Base-by-base conservation (phyloP, 2,113 vertebrate genomes). In the Lontra canadensis region DNA sequence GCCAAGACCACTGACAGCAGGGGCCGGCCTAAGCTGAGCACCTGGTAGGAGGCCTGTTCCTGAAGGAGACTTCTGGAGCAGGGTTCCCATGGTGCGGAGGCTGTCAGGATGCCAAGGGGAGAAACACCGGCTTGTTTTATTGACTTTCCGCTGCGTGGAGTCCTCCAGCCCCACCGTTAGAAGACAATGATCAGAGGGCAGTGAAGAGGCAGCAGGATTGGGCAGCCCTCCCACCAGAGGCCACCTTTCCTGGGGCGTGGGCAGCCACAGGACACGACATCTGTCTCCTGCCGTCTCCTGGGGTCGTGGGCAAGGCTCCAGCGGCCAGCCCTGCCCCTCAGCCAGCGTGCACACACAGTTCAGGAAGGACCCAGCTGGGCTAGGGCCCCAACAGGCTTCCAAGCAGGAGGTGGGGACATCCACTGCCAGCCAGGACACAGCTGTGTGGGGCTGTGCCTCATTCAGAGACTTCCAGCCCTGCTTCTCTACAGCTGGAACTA, bases 381-480 rank as follows among this genome's bases (percentile, higher is more conserved):
- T 8, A 42, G 34, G 21, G 42, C 55, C 59, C 23, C 15, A 4
- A 10, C 4, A 26, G 11, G 8, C 52, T 44, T 73, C 57, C 1
- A 25, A 52, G 31, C 1, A 1, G 3, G 42, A 63, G 8, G 17
- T 0, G 1, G 1, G 0, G 5, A 13, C 6, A 1, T 18, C 18
- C 18, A 21, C 61, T 21, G 86, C 44, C 39, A 26, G 6, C 17
- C 55, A 42, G 23, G 9, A 47, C 21, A 1, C 18, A 11, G 52
- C 26, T 29, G 0, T 14, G 21, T 0, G 15, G 42, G 55, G 23
- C 34, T 67, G 55, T 36, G 61, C 14, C 21, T 74, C 79, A 25
- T 52, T 29, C 1, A 0, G 1, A 23, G n/a, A n/a, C 55, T 11
- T 52, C 0, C 36, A n/a, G 91, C 18, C 39, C 39, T 42, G 29